Percentiles rank a stretch among this genome's conserved stretches.
phyloP scores from a whole-genome alignment of 2,797 vertebrate genomes.

The Pelodytes ibericus region DNA sequence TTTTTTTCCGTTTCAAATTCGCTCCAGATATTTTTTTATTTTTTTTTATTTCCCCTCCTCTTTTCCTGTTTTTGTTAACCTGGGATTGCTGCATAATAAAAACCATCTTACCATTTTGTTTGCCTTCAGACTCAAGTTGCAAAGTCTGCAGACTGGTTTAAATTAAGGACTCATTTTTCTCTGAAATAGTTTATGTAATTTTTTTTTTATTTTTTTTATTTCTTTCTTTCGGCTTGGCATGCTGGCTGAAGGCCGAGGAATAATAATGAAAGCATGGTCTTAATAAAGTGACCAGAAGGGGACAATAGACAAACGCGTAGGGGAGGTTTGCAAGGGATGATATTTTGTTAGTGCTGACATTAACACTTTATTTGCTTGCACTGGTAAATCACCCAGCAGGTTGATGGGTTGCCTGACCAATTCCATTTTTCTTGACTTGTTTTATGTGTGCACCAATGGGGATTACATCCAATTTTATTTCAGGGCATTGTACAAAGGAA shows the following conservation, averaged over 20 bases:
- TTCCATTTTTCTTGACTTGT: too few relatives aligned
- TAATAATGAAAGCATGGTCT: background rate
- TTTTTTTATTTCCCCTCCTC: slow-evolving; percentile 35
- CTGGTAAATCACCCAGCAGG: too few relatives aligned
- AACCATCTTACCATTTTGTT: slow-evolving; percentile 54
- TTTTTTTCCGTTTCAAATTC: slow-evolving; percentile 13
- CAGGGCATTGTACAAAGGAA: too few relatives aligned
- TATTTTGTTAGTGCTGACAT: too few relatives aligned
- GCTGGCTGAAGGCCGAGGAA: background rate
- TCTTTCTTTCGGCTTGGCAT: slow-evolving; percentile 22
- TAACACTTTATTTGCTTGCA: too few relatives aligned
- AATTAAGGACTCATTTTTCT: slow-evolving; percentile 53
- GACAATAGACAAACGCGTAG: background rate
- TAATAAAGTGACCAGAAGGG: background rate
- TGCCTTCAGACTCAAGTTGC: slow-evolving; percentile 52
- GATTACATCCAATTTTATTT: too few relatives aligned
- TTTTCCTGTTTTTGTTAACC: slow-evolving; percentile 57
- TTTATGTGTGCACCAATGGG: too few relatives aligned
- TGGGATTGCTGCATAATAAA: slow-evolving; percentile 54
- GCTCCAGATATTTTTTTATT: slow-evolving; percentile 32
- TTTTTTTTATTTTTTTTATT: background rate
- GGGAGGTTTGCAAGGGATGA: background rate
- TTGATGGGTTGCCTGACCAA: too few relatives aligned
- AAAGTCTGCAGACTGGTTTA: slow-evolving; percentile 51
- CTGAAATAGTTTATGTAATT: slow-evolving; percentile 43